Conservation (phyloP, 1,140 invertebrate species). For the Stratiolaelaps scimitus region DNA sequence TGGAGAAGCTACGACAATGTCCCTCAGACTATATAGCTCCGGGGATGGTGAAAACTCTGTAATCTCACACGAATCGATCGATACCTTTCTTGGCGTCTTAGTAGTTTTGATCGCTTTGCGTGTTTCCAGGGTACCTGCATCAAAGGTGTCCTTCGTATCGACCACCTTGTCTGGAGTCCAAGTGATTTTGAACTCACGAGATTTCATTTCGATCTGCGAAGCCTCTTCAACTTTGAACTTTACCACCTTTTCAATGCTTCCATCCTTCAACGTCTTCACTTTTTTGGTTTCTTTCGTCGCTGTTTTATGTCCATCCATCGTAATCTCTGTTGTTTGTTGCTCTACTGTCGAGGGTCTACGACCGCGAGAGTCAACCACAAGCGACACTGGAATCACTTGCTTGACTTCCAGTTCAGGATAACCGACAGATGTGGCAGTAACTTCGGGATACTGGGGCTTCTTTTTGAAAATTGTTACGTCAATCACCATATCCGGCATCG, state of each 20-base stretch:
- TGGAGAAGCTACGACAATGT: too few species aligned
- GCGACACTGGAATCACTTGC: background rate
- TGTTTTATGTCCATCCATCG: background rate
- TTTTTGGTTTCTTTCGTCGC: background rate
- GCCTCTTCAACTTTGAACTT: background rate
- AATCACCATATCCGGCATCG: background rate
- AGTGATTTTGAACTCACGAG: conserved; percentile 9
- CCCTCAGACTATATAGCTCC: too few species aligned
- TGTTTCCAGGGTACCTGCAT: background rate
- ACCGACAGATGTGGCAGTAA: conserved; percentile 4
- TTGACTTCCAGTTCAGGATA: conserved; percentile 22
- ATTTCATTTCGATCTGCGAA: background rate
- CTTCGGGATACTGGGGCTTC: background rate
- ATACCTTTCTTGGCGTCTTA: background rate
- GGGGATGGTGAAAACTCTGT: background rate
- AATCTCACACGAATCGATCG: background rate
- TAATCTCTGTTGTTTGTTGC: background rate
- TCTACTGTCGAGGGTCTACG: background rate
- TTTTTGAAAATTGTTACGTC: conserved; percentile 12
- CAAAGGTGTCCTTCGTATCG: conserved; percentile 8
- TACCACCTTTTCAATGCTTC: background rate
- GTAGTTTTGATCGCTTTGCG: conserved; percentile 7
- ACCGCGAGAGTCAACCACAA: too few species aligned
- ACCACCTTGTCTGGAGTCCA: conserved; percentile 1
- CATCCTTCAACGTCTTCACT: background rate